phyloP scores from a whole-genome alignment of 2,888 invertebrate species.

The Aspidiotus destructor region DNA sequence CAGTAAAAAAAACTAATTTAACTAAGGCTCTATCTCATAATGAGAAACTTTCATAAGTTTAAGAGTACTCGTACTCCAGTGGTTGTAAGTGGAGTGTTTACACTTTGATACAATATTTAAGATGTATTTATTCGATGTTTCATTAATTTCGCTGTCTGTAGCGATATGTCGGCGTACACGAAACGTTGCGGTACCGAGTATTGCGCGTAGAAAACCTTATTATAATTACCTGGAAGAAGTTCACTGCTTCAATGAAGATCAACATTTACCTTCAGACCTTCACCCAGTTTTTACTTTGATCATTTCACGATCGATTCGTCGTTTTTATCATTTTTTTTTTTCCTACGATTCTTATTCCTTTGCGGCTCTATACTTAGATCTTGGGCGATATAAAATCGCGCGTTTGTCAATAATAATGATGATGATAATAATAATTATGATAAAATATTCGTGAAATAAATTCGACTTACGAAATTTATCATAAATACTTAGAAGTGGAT shows the following conservation, averaged over 20 bases:
- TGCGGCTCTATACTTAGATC: too few species aligned
- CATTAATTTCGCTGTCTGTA: slow-evolving; percentile 2
- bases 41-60: not conserved
- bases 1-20: too few species aligned
- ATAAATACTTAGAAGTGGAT: too few species aligned
- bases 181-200: not conserved
- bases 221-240: slow-evolving; percentile 30
- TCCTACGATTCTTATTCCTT: not conserved
- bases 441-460: slow-evolving; percentile 22
- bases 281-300: slow-evolving; percentile 24
- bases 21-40: too few species aligned
- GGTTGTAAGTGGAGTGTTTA: not conserved
- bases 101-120: not conserved
- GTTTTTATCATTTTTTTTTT: slow-evolving; percentile 9
- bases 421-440: too few species aligned
- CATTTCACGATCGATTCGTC: slow-evolving; percentile 27
- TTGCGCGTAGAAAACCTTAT: not conserved
- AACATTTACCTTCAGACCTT: slow-evolving; percentile 28
- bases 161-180: not conserved
- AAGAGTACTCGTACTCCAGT: not conserved
- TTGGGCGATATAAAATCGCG: too few species aligned
- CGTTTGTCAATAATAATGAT: too few species aligned
- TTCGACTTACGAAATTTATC: slow-evolving; percentile 25
- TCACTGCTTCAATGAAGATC: slow-evolving; percentile 18
- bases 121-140: not conserved